phyloP scores from a whole-genome alignment of 2,888 invertebrate species.

The Ophion ellenae region DNA sequence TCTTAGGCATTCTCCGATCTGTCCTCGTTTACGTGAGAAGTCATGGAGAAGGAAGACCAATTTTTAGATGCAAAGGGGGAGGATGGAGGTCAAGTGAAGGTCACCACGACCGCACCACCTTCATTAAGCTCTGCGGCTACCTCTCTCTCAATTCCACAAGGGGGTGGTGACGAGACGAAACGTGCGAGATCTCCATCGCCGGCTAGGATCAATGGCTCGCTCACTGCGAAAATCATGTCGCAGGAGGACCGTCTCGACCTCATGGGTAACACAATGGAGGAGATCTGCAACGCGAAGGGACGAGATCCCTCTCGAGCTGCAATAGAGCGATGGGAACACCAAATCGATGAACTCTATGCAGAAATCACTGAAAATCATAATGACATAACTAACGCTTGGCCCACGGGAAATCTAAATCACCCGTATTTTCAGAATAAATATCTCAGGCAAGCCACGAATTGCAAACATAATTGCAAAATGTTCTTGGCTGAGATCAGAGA shows the following conservation, averaged over 20 bases:
- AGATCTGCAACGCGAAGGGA: background rate
- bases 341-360: background rate
- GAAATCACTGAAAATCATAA: background rate
- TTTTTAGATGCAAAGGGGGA: too few relatives aligned
- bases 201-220: background rate
- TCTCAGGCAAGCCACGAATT: too few relatives aligned
- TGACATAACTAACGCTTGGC: background rate
- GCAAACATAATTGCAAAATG: too few relatives aligned
- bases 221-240: slow-evolving; percentile 3
- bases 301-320: background rate
- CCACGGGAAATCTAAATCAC: slow-evolving; percentile 2
- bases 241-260: background rate
- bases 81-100: too few relatives aligned
- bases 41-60: too few relatives aligned
- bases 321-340: slow-evolving; percentile 2
- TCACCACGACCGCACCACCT: too few relatives aligned
- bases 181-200: background rate
- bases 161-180: background rate
- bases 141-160: too few relatives aligned
- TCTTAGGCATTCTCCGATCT: too few relatives aligned
- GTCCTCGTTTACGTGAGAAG: too few relatives aligned
- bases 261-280: background rate
- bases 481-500: too few relatives aligned
- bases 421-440: background rate
- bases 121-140: too few relatives aligned